Conservation (phyloP, 2,797 vertebrate species). For the Neolamprologus multifasciatus region DNA sequence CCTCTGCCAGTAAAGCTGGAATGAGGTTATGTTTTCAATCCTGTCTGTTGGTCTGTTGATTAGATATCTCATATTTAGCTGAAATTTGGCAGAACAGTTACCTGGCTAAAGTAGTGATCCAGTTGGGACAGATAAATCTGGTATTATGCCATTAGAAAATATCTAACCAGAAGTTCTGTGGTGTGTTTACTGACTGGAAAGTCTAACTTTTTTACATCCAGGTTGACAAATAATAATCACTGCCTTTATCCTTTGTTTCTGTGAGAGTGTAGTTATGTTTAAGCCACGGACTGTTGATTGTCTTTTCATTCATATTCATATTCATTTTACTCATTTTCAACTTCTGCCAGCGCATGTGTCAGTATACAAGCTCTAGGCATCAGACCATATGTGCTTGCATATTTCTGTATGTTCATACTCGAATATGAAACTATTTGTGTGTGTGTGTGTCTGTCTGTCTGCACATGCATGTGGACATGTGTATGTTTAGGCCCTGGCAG, state of each 20-base stretch:
- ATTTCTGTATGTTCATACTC: slow-evolving; percentile 1
- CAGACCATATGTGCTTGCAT: slow-evolving; percentile 33
- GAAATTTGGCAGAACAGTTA: background rate
- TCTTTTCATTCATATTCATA: slow-evolving; percentile 39
- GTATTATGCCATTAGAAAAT: background rate
- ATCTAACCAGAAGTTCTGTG: background rate
- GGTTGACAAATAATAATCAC: background rate
- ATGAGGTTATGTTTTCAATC: background rate
- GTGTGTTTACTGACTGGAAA: background rate
- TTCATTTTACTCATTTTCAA: slow-evolving; percentile 13
- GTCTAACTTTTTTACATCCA: background rate
- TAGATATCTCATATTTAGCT: background rate
- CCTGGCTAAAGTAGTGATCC: background rate
- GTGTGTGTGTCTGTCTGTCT: background rate
- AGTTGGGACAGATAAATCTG: background rate
- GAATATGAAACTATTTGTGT: background rate
- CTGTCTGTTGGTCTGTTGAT: background rate
- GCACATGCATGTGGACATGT: background rate
- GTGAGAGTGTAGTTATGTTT: background rate
- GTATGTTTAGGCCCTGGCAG: slow-evolving; percentile 84
- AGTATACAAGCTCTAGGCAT: slow-evolving; percentile 10
- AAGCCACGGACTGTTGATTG: background rate
- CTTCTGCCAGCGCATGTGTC: slow-evolving; percentile 14
- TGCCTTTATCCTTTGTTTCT: background rate
- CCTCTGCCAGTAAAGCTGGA: background rate